Evolutionary conservation across 2,888 invertebrate genomes (phyloP).

Genomic region (Lycaena phlaeas): DNA sequence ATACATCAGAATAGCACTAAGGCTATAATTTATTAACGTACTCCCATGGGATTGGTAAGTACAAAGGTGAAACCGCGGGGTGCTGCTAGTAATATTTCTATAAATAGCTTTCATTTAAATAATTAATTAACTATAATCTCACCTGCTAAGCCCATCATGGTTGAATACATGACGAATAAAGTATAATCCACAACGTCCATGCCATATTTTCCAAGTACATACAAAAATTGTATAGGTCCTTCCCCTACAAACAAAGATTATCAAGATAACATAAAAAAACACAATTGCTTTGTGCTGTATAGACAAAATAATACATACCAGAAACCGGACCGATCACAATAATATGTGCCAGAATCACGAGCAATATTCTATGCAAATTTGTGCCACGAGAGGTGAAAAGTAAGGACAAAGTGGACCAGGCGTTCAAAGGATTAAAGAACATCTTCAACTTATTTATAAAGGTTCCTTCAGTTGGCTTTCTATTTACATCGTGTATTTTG

Average conservation of each 20-base stretch:
- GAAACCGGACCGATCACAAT: conserved; percentile 55
- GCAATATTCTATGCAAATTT: conserved; percentile 36
- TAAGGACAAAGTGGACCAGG: conserved; percentile 54
- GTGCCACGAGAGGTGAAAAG: conserved; percentile 36
- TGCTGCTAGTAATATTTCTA: too few species aligned
- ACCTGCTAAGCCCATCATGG: conserved; percentile 67
- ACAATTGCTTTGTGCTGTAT: neutral
- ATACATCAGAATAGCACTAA: too few species aligned
- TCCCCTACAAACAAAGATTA: conserved; percentile 55
- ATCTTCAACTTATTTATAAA: conserved; percentile 29
- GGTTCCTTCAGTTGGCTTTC: conserved; percentile 35
- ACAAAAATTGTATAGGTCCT: conserved; percentile 57
- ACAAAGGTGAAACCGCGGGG: too few species aligned
- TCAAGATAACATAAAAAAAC: neutral
- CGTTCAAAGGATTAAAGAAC: conserved; percentile 50
- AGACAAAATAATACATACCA: conserved; percentile 34
- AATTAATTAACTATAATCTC: too few species aligned
- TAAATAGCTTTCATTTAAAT: too few species aligned
- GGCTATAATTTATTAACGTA: too few species aligned
- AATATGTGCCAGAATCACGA: conserved; percentile 52
- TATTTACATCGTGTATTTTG: conserved; percentile 47
- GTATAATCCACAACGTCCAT: conserved; percentile 69
- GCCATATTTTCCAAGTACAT: conserved; percentile 57
- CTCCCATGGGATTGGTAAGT: too few species aligned
- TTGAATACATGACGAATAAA: conserved; percentile 60